Base-by-base conservation (phyloP, 1,140 invertebrate species). In the Thrips palmi region DNA sequence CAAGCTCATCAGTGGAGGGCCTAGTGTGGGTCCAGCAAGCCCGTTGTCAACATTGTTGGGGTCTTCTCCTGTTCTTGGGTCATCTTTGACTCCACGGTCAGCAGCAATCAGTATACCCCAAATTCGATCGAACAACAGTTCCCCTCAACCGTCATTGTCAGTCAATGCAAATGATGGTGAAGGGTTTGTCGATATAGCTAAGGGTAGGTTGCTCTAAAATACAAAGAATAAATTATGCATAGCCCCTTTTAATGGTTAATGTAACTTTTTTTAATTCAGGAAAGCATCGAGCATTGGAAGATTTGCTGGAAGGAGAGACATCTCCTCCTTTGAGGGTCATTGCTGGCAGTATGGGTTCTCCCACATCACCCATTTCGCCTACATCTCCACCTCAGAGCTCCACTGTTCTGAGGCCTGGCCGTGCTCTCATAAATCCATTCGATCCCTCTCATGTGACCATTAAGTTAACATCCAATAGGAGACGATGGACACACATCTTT, bases 401-500 rank as follows among this genome's bases (percentile, higher is more conserved):
- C 33, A 52, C 35, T 39, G 59, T 71, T 11, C 62, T 69, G 22
- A 57, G 75, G 11, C 74, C 76, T 0, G 74, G 76, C 4, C 60
- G 79, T 38, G 80, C 80, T 2, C 60, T 87, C 6, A 86, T 97
- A 40, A 97, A 97, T 63, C 94, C 94, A 1, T 97, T 98, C 59
- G 88, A 94, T 56, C 92, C 92, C 0, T 91, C 88, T 0, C 84
- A 93, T 52, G 87, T 96, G 38, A 89, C 87, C 22, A 89, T 97
- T 36, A 94, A 94, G 56, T 62, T 97, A 31, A 97, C 93, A 1
- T 94, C 91, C 32, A 97, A 97, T 59, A 65, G 94, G 33, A 63
- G 92, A 32, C 65, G 94, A 35, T 99, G 94, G 94, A 94, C 91
- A 4, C 93, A 99, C 56, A 94, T 96, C 42, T 97, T 98, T 60